Percentiles rank a stretch among this genome's conserved stretches.
Conservation (phyloP, 2,888 invertebrate species). For the Pyrgus malvae region DNA sequence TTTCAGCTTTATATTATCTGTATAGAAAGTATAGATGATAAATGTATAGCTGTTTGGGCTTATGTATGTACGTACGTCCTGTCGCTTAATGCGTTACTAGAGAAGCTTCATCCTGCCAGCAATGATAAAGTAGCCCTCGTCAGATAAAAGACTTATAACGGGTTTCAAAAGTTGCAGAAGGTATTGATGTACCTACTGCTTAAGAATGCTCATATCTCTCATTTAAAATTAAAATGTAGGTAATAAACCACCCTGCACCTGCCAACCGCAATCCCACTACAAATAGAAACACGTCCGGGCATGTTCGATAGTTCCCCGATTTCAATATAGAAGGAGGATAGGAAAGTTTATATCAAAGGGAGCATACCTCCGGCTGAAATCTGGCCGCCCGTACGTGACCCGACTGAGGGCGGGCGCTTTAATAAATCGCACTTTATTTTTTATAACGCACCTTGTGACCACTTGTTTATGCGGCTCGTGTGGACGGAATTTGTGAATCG, state of each 20-base stretch:
- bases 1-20: too few species aligned
- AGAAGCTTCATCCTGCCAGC: too few species aligned
- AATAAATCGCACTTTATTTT: constrained; percentile 77
- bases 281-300: constrained; percentile 39
- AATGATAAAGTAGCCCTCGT: too few species aligned
- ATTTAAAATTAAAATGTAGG: constrained; percentile 22
- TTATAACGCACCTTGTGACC: constrained; percentile 72
- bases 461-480: constrained; percentile 68
- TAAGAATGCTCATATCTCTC: background rate
- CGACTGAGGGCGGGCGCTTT: constrained; percentile 57
- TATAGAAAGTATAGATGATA: too few species aligned
- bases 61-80: too few species aligned
- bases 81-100: too few species aligned
- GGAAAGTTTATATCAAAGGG: constrained; percentile 69
- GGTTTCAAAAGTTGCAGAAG: too few species aligned
- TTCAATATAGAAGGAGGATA: constrained; percentile 64
- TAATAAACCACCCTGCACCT: constrained; percentile 12
- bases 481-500: constrained; percentile 62
- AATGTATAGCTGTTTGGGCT: too few species aligned
- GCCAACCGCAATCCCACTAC: constrained; percentile 15
- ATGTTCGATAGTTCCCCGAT: constrained; percentile 52
- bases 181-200: too few species aligned
- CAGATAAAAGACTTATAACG: too few species aligned
- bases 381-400: constrained; percentile 68
- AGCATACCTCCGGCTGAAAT: constrained; percentile 61